phyloP scores from a whole-genome alignment of 2,888 invertebrate species.

The Adela reaumurella region DNA sequence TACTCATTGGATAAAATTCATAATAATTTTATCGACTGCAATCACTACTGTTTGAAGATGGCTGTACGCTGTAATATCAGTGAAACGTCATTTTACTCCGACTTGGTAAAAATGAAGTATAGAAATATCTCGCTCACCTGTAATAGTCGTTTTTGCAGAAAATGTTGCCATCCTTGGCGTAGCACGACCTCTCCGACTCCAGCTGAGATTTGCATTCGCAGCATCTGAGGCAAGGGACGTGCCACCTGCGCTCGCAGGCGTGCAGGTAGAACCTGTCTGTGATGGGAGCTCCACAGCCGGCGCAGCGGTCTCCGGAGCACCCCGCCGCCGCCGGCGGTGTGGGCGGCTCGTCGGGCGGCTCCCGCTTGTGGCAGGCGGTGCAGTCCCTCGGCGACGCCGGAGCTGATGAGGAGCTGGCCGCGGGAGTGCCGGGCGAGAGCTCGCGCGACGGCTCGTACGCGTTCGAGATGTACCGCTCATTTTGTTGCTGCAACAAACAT shows the following conservation, averaged over 20 bases:
- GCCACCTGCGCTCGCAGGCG: constrained; percentile 91
- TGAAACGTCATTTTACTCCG: no score
- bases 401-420: constrained; percentile 49
- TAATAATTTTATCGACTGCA: no score
- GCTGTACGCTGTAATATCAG: no score
- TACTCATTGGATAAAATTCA: no score
- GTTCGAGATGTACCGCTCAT: constrained; percentile 63
- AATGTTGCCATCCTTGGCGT: constrained; percentile 87
- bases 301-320: constrained; percentile 62
- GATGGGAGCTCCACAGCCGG: constrained; percentile 85
- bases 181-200: constrained; percentile 89
- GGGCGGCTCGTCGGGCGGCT: constrained; percentile 45
- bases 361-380: constrained; percentile 57
- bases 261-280: constrained; percentile 87
- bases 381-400: constrained; percentile 58
- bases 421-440: constrained; percentile 70
- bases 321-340: constrained; percentile 34
- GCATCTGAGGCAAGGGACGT: constrained; percentile 86
- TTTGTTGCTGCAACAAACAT: constrained; percentile 64
- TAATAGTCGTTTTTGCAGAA: constrained; percentile 97
- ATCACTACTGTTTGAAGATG: no score
- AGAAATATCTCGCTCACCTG: no score
- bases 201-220: constrained; percentile 85
- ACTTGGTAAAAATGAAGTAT: no score
- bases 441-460: constrained; percentile 71